Evolutionary conservation across 64 coral and sea anemone species (phyloP), one percentile per base, ranked within the genome.

Genomic region (Anthopleura sola): DNA sequence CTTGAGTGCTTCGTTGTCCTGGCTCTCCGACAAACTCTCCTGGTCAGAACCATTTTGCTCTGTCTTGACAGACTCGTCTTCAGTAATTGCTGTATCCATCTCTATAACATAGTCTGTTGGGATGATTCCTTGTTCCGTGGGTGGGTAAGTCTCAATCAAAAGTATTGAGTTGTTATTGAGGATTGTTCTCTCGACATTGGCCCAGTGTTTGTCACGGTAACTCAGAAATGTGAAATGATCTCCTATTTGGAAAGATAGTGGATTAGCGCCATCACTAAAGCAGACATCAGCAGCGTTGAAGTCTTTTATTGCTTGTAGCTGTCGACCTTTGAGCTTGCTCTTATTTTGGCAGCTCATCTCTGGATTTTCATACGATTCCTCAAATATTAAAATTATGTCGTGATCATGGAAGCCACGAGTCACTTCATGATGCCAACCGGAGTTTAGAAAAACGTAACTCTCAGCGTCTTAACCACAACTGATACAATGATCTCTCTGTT

Each of bases 171-270:
- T 85, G 53, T 96, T 86, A 69, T 90, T 96, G 82, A 90, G 89
- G n/a, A 96, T 58, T 54, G 85, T 92, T 85, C 94, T 80, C 78
- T 96, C 94, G 29, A 96, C 94, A 84, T 92, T 92, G 44, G 91
- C 83, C 94, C 94, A 96, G 24, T 96, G 80, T 55, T 86, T 92
- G 88, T 96, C 94, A 29, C 94, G 87, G 39, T 83, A 51, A 87
- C 91, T 84, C 57, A 96, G 74, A 92, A 96, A 92, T 71, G 90
- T 96, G 87, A 96, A 96, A 57, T 84, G 68, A 54, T 96, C 94
- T 85, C 94, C 94, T 96, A 96, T 85, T 26, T 92, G 90, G 75
- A 96, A 96, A 75, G 94, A 96, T 33, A 96, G 76, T 36, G 94
- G 94, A 83, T 87, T 96, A 85, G 87, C 94, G 6, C 94, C 94